Base-by-base conservation (phyloP, 2,888 invertebrate species). In the Agriotes lineatus region DNA sequence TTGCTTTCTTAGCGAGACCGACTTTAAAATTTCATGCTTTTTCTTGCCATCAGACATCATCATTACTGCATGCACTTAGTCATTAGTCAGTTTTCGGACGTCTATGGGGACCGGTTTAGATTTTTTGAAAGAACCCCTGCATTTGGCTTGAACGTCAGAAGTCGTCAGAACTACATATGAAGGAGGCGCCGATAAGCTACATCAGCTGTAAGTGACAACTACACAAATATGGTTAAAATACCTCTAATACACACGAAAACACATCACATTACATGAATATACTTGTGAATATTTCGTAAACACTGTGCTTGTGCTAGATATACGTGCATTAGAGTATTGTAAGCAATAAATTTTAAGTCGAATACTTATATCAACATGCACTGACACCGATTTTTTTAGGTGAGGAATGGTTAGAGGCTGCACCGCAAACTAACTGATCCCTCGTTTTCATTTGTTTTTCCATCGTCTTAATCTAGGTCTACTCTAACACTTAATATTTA, bases 221-320 rank as follows among this genome's bases (percentile, higher is more conserved):
- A 64, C 63, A 70, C 67, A 64, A 67, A 67, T 67, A 67, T 58
- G 54, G 50, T 67, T 70, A 45, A 67, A 63, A 54, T 70, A 70
- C 67, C 39, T 44, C 42, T 35, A 63, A 25, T 45, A 59, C 30
- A 63, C 65, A 69, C 65, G 45, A 63, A 59, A 70, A 67, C 56
- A 70, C 70, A 30, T 52, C 67, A 67, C 63, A 44, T 63, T 59
- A 70, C 63, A 70, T 30, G 56, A 54, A 69, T 65, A 60, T 62
- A 57, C 16, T 37, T 59, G 37, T 10, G 19, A 37, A 50, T 59
- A 19, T 35, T 62, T 50, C 57, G 33, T 52, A 62, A 66, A 69
- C 57, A 62, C 45, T 44, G 66, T 69, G 69, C 65, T 50, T 62
- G 65, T 62, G 61, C 69, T 69, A 65, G 42, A 50, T 66, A 66